phyloP scores from a whole-genome alignment of 2,888 invertebrate species.

The Drosophila mulleri region DNA sequence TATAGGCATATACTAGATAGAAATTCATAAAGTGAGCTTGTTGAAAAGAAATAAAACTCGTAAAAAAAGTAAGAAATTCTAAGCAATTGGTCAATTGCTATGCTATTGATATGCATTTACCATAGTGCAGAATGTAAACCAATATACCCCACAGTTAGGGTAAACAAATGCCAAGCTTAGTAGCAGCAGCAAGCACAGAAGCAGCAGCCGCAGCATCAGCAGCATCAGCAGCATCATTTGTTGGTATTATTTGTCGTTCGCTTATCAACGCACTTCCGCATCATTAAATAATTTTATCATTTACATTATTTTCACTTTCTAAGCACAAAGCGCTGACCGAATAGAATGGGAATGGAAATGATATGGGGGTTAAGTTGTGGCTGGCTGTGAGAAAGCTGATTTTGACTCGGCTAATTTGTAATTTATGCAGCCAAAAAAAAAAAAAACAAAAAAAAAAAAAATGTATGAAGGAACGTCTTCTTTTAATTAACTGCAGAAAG shows the following conservation, averaged over 20 bases:
- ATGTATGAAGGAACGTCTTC: slow-evolving; percentile 40
- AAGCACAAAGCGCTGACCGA: slow-evolving; percentile 56
- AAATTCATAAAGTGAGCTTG: no score
- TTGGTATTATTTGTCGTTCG: slow-evolving; percentile 71
- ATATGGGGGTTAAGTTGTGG: slow-evolving; percentile 25
- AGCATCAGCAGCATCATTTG: slow-evolving; percentile 28
- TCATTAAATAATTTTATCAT: slow-evolving; percentile 84
- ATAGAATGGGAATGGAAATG: background rate
- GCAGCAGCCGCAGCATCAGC: background rate
- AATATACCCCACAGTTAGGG: slow-evolving; percentile 31
- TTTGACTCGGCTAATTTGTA: slow-evolving; percentile 75
- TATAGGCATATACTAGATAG: no score
- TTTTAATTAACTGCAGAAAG: slow-evolving; percentile 71
- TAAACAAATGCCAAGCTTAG: slow-evolving; percentile 25
- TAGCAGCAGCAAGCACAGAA: slow-evolving; percentile 1
- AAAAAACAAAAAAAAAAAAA: slow-evolving; percentile 4
- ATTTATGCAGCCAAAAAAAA: slow-evolving; percentile 64
- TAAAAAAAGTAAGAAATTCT: no score
- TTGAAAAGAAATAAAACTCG: no score
- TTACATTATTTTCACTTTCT: slow-evolving; percentile 83
- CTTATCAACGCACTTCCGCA: slow-evolving; percentile 83
- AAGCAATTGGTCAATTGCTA: no score
- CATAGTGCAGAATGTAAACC: background rate
- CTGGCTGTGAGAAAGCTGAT: slow-evolving; percentile 30
- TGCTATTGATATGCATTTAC: no score